A percentile compares a stretch with the other conserved stretches of the same genome.
Conservation (phyloP, 53 echinoderm and acorn worm species). For the Echinarachnius parma region DNA sequence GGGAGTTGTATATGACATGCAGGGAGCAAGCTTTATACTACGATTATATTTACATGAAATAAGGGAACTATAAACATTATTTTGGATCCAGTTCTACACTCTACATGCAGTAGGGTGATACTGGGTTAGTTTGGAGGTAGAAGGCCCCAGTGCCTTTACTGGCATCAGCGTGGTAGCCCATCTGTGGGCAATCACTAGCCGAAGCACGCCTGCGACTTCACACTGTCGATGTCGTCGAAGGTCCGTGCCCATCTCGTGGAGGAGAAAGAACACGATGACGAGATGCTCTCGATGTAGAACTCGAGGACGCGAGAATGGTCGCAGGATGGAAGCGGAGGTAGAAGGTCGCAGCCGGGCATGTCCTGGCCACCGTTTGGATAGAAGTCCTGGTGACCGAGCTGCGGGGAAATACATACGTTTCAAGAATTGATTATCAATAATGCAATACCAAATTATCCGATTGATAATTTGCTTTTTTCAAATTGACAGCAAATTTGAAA, state of each 20-base stretch:
- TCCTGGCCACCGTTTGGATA: constrained; percentile 79
- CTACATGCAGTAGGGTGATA: constrained; percentile 52
- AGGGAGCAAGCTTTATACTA: no score
- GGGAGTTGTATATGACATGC: no score
- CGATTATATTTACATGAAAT: no score
- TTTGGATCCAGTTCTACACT: no score
- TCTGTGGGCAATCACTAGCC: no score
- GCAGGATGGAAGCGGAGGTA: constrained; percentile 44
- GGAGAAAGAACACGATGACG: constrained; percentile 15
- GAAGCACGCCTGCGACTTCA: background rate
- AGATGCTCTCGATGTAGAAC: constrained; percentile 56
- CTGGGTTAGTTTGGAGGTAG: constrained; percentile 24
- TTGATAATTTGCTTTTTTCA: no score
- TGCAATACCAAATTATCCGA: no score
- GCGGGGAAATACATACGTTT: no score
- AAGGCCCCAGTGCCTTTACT: constrained; percentile 34
- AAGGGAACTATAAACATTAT: no score
- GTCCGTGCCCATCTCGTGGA: constrained; percentile 4
- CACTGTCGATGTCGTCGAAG: constrained; percentile 5
- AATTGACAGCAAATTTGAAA: no score
- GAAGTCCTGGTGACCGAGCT: constrained; percentile 82
- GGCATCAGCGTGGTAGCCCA: constrained; percentile 39
- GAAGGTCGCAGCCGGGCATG: constrained; percentile 56
- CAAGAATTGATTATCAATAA: no score
- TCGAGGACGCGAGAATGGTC: constrained; percentile 37